Base-by-base conservation (phyloP, 2,888 invertebrate species). In the Stratiomys singularior region DNA sequence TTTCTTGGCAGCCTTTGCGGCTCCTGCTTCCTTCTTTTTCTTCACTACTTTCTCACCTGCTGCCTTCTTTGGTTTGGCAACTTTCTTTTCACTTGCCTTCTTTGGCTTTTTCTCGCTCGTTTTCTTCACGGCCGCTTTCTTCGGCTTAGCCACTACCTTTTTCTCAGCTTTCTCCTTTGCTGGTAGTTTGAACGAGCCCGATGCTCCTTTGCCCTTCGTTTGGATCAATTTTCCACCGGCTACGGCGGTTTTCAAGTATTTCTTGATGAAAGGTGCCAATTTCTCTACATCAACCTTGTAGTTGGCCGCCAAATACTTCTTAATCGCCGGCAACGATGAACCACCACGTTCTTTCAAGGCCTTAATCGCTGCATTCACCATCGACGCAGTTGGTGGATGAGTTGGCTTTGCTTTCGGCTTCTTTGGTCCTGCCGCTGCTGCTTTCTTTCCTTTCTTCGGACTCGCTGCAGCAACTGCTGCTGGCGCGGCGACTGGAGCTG, bases 251-350 rank as follows among this genome's bases (percentile, higher is more conserved):
- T 90, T 91, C 81, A 91, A 81, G 81, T 89, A 90, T 79, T 89
- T 90, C 81, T 88, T 90, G 82, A 92, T 91, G 86, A 89, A 91
- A 5, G 89, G 89, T 2, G 89, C 88, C 76, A 89, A 82, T 82
- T 90, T 91, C 80, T 90, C 90, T 0, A 88, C 88, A 82, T 91
- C 91, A 11, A 91, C 88, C 81, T 90, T 90, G 88, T 91, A 91
- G 78, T 88, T 89, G 15, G 88, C 86, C 5, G 88, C 85, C 77
- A 92, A 88, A 84, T 90, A 92, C 82, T 92, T 92, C 84, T 91
- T 92, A 21, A 81, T 81, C 0, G 86, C 86, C 84, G 84, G 89
- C 81, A 85, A 84, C 0, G 90, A 90, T 0, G 90, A 91, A 46
- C 92, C 92, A 78, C 89, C 89, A 23, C 90, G 88, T 82, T 90